Percentiles rank a stretch among this genome's conserved stretches.
Evolutionary conservation across 2,113 vertebrate genomes (phyloP).

Genomic region (Heterochromis multidens): DNA sequence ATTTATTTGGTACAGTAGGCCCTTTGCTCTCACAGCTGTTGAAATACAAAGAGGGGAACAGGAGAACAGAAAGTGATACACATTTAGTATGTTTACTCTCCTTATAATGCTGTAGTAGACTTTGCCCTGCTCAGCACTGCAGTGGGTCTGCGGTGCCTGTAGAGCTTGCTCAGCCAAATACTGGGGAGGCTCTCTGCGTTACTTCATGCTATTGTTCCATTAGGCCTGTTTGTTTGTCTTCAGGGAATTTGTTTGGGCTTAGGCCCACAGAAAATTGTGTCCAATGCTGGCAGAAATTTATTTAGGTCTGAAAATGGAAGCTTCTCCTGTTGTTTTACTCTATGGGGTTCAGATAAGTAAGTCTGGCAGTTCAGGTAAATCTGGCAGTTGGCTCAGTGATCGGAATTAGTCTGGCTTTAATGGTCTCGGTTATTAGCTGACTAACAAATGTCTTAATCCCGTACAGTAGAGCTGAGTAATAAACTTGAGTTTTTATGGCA

Average conservation of each 20-base stretch:
- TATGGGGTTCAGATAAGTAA: conserved; percentile 19
- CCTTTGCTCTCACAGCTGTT: neutral
- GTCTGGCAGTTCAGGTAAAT: conserved; percentile 33
- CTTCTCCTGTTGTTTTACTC: conserved; percentile 45
- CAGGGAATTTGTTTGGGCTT: conserved; percentile 35
- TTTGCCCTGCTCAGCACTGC: neutral
- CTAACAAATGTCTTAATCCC: conserved; percentile 48
- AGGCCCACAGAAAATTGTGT: conserved; percentile 32
- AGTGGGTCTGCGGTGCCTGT: conserved; percentile 5
- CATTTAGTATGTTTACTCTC: neutral
- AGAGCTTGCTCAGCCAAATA: conserved; percentile 17
- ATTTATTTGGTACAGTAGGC: neutral
- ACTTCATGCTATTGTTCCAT: conserved; percentile 53
- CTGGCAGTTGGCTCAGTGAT: conserved; percentile 30
- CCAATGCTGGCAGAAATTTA: conserved; percentile 43
- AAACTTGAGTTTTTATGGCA: conserved; percentile 47
- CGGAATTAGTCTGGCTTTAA: conserved; percentile 55
- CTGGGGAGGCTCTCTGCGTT: conserved; percentile 10
- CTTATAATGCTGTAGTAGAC: neutral
- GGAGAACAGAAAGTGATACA: neutral
- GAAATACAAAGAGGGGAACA: neutral
- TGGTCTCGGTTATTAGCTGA: conserved; percentile 61
- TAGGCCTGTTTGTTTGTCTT: conserved; percentile 63
- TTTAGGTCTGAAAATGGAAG: conserved; percentile 36
- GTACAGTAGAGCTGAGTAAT: conserved; percentile 34